A percentile compares a stretch with the other conserved stretches of the same genome.
phyloP scores from a whole-genome alignment of 1,140 invertebrate species.

The Chymomyza costata region DNA sequence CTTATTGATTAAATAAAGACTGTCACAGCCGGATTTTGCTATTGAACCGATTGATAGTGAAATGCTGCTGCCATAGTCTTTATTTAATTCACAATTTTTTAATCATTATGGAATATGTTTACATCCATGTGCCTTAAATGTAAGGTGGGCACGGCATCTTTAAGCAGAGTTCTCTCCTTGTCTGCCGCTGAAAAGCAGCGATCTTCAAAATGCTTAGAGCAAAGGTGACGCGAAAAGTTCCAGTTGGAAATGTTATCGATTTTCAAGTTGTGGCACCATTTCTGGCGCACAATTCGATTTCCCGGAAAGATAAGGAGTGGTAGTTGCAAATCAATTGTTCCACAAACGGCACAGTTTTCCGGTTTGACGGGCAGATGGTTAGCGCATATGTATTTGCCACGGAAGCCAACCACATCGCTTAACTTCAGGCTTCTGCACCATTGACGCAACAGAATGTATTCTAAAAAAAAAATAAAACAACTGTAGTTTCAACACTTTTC shows the following conservation, averaged over 20 bases:
- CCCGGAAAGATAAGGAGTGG: conserved; percentile 50
- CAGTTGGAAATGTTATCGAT: conserved; percentile 56
- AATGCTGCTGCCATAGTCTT: too few relatives aligned
- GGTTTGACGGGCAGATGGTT: conserved; percentile 35
- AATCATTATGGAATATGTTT: conserved; percentile 58
- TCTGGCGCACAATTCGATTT: conserved; percentile 49
- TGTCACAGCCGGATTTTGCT: conserved; percentile 42
- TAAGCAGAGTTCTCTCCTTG: conserved; percentile 33
- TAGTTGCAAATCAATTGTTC: conserved; percentile 29
- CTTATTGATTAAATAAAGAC: too few relatives aligned
- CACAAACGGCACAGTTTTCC: conserved; percentile 39
- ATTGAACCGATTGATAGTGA: conserved; percentile 39
- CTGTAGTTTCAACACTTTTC: too few relatives aligned
- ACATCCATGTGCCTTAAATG: conserved; percentile 44
- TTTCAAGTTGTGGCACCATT: conserved; percentile 64
- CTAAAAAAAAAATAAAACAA: conserved; percentile 16
- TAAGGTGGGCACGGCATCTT: conserved; percentile 52
- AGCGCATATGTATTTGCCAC: conserved; percentile 44
- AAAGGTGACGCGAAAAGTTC: conserved; percentile 50
- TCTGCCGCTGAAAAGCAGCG: conserved; percentile 34
- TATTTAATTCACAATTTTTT: background rate
- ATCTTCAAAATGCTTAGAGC: conserved; percentile 52
- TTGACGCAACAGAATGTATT: conserved; percentile 33
- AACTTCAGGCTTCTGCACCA: conserved; percentile 45
- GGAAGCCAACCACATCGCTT: conserved; percentile 26